Percentiles rank a stretch among this genome's conserved stretches.
These are phyloP conservation scores for Cottoperca gobio DNA, from an alignment of 2,797 vertebrate species.

Conservation along the genomic window DNA sequence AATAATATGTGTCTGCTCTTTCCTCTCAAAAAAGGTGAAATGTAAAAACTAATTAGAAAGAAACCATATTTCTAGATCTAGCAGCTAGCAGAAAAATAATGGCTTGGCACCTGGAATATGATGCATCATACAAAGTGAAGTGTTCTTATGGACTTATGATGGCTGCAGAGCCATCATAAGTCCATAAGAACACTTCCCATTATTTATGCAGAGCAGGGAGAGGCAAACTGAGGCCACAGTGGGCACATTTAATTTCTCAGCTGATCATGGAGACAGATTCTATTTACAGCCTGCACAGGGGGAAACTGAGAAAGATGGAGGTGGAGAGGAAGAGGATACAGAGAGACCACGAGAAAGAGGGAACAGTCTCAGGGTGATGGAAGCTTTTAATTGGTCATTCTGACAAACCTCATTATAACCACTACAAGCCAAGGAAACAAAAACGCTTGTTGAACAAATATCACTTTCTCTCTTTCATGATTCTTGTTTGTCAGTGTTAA, in stretches of 20 bases:
- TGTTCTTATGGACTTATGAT: constrained; percentile 65
- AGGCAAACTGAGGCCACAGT: constrained; percentile 63
- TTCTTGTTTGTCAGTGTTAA: constrained; percentile 40
- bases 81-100: constrained; percentile 25
- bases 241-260: constrained; percentile 79
- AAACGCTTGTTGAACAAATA: constrained; percentile 55
- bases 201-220: constrained; percentile 72
- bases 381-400: constrained; percentile 76
- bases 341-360: constrained; percentile 24
- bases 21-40: not conserved
- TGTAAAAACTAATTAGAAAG: constrained; percentile 6
- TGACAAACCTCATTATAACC: constrained; percentile 76
- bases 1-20: not conserved
- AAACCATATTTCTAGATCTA: constrained; percentile 12
- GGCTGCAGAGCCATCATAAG: constrained; percentile 41
- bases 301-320: constrained; percentile 48
- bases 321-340: constrained; percentile 25
- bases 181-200: constrained; percentile 56
- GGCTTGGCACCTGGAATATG: constrained; percentile 35
- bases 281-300: constrained; percentile 73
- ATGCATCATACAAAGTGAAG: constrained; percentile 59
- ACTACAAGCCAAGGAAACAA: constrained; percentile 51
- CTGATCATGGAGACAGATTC: constrained; percentile 79
- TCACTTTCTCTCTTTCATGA: constrained; percentile 28
- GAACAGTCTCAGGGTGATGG: constrained; percentile 53